Evolutionary conservation across 2,797 vertebrate genomes (phyloP), one percentile per base, ranked within the genome.

Genomic region (Arnoldichthys spilopterus): DNA sequence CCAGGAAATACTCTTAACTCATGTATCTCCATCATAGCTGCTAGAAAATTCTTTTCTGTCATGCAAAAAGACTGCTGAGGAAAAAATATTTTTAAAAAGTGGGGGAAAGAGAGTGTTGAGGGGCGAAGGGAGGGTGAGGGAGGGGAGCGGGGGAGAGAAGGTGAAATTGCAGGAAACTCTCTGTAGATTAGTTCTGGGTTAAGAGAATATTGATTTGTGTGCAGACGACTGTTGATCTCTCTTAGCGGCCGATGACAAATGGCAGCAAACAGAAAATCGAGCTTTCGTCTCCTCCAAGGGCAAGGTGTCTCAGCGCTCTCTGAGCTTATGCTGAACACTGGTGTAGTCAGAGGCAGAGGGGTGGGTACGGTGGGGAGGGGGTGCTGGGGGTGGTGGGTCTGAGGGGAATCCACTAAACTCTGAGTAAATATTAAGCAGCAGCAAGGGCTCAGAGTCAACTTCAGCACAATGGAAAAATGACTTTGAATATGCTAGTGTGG

Each of bases 181-280:
- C 85, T 89, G 91, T 92, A 94, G 95, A 97, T 96, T 95, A 96
- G 94, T 94, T 94, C 95, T 93, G 83, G 95, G 96, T 96, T 97
- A 96, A 97, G 93, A 95, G 96, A 97, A 95, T 98, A 98, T 98
- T 96, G 96, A 98, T 98, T 95, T 95, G 94, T 96, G 95, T 95
- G 95, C 94, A 94, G 94, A 97, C 95, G 96, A 97, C 95, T 96
- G 96, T 97, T 98, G 96, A 97, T 98, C 95, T 96, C 95, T 96
- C 94, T 93, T 95, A 97, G 95, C 93, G 92, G 93, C 92, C 69
- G 47, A 96, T 97, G 97, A 98, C 96, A 98, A 97, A 98, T 97
- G 94, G 95, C 92, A 92, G 94, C 94, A 95, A 96, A 96, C 93
- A 96, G 91, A 95, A 96, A 96, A 96, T 95, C 87, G 93, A 96